Percentiles rank a stretch among this genome's conserved stretches.
These are phyloP conservation scores for Zalophus californianus DNA, from an alignment of 2,797 vertebrate species.

Conservation along the genomic window DNA sequence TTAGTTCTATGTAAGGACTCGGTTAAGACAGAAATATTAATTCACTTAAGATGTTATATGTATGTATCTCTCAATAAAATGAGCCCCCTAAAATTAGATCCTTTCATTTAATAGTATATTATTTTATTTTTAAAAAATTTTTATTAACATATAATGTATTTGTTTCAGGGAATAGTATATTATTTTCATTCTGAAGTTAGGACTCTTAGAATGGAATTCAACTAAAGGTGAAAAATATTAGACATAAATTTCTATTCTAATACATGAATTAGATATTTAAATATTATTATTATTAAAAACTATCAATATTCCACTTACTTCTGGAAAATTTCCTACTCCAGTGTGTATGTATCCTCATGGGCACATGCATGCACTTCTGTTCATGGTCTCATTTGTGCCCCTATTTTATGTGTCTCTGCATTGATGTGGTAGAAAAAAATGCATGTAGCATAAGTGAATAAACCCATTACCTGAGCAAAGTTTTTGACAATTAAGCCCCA, in stretches of 20 bases:
- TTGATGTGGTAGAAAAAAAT: background rate
- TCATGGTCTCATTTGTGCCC: background rate
- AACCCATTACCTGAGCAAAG: background rate
- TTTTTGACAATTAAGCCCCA: background rate
- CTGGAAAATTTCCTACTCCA: rapidly evolving
- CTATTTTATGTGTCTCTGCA: background rate
- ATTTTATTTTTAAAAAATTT: background rate
- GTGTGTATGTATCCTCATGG: background rate
- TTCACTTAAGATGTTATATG: background rate
- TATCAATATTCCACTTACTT: background rate
- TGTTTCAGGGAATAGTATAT: too few species aligned
- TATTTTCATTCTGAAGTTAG: background rate
- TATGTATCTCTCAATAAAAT: background rate
- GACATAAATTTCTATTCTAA: background rate
- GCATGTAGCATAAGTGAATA: background rate
- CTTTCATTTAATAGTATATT: background rate
- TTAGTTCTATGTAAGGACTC: background rate
- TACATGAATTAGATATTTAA: background rate
- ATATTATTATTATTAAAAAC: background rate
- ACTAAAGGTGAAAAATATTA: background rate
- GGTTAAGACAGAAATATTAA: background rate
- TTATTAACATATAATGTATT: too few species aligned
- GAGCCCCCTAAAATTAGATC: background rate
- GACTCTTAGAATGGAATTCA: background rate
- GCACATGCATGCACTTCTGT: background rate